A percentile compares a stretch with the other conserved stretches of the same genome.
These are phyloP conservation scores for Bombyx huttoni DNA, from an alignment of 2,888 invertebrate genomes.

Conservation along the genomic window DNA sequence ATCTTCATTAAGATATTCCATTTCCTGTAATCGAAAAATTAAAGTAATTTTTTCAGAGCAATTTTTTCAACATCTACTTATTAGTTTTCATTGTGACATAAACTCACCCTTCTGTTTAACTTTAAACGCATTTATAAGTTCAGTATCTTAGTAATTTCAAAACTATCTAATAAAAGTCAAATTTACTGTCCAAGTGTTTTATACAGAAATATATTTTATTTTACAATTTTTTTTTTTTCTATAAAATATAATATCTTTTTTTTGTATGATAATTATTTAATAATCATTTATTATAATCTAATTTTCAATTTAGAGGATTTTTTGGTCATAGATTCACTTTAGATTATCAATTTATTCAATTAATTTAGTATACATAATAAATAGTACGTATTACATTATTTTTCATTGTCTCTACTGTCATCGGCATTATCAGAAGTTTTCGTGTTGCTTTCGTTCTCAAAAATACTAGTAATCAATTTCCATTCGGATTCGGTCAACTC, in stretches of 20 bases:
- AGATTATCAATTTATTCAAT: neutral
- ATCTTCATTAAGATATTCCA: constrained; percentile 23
- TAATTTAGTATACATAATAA: neutral
- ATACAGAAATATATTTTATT: too few relatives aligned
- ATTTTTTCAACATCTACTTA: constrained; percentile 4
- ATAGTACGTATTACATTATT: constrained; percentile 1
- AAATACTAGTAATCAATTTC: neutral
- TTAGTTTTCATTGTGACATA: constrained; percentile 6
- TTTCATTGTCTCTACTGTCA: neutral
- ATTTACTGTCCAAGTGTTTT: too few relatives aligned
- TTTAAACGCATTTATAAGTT: too few relatives aligned
- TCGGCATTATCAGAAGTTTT: neutral
- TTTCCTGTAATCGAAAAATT: constrained; percentile 18
- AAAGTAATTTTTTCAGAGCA: constrained; percentile 11
- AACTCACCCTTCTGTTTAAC: constrained; percentile 8
- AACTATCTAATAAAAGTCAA: too few relatives aligned
- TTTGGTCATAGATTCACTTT: too few relatives aligned
- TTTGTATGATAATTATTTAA: too few relatives aligned
- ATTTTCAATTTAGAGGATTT: too few relatives aligned
- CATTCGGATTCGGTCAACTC: neutral
- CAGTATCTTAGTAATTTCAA: too few relatives aligned
- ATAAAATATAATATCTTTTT: too few relatives aligned
- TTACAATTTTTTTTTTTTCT: too few relatives aligned
- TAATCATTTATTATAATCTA: too few relatives aligned
- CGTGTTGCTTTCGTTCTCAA: neutral